Evolutionary conservation across 2,797 vertebrate species (phyloP), one percentile per base, ranked within the genome.

Genomic region (Enteromius fasciolatus): DNA sequence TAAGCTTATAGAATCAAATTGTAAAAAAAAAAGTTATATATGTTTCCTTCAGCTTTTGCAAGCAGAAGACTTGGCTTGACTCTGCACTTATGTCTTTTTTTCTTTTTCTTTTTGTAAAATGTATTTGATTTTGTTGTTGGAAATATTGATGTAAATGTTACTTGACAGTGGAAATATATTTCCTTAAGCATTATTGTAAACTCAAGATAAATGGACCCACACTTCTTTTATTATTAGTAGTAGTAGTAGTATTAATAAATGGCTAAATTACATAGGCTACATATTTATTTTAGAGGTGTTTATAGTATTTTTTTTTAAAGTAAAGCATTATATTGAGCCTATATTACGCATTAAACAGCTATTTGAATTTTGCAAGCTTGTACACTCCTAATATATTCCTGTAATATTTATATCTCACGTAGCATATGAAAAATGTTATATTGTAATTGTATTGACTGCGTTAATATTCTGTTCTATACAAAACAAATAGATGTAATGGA

Each of bases 401-500:
- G 39, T 67, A n/a, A 39, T 67, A 9, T 67, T 41, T 41, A 12
- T n/a, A 41, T 20, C 64, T 67, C 33, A 17, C 31, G 33, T 66
- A 20, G 33, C 17, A 39, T 36, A 11, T 67, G 2, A 39, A 41
- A 41, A n/a, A 54, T 23, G 0, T 68, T 23, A 0, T 23, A 41
- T n/a, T 39, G 17, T 68, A 68, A 41, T 41, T 23, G 10, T 23
- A 68, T 14, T 68, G 5, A 12, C 39, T 7, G 20, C 36, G 17
- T 68, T 41, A 4, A 68, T 68, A 41, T 41, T 68, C 20, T 23
- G 4, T 39, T 41, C 28, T 15, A 18, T 33, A 5, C 2, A 31
- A 28, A 31, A 64, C 31, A 1, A 63, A 54, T 15, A 46, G 3
- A 46, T 91, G 90, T 93, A 89, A 89, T 88, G 87, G 89, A 93